A percentile compares a stretch with the other conserved stretches of the same genome.
These are phyloP conservation scores for Papio anubis DNA, from an alignment of 2,113 vertebrate species.

Conservation along the genomic window DNA sequence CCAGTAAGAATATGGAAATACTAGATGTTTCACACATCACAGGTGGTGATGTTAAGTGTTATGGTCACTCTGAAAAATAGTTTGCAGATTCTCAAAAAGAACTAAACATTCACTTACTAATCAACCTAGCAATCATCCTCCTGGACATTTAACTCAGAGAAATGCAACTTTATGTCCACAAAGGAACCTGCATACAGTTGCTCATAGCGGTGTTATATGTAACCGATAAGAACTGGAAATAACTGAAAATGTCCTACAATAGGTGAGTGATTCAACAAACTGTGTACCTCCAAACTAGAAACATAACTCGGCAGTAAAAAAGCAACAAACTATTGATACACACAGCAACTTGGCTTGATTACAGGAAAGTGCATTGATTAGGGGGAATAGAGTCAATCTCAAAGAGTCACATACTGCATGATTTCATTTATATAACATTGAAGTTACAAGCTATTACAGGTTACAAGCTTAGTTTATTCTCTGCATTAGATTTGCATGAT, in stretches of 20 bases:
- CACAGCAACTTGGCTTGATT: not conserved
- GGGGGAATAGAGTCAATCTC: not conserved
- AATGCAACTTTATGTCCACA: not conserved
- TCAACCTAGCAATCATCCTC: not conserved
- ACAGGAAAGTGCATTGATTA: rapidly evolving
- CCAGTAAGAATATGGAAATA: not conserved
- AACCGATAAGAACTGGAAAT: not conserved
- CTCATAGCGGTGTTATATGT: not conserved
- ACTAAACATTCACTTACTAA: not conserved
- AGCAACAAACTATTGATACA: not conserved
- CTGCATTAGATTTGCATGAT: not conserved
- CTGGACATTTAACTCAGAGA: not conserved
- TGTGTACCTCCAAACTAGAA: not conserved
- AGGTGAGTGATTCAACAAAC: not conserved
- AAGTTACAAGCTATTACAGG: not conserved
- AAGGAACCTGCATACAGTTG: not conserved
- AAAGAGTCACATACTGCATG: not conserved
- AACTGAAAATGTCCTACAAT: not conserved
- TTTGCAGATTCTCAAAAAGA: not conserved
- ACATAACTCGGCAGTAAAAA: not conserved
- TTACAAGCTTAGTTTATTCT: not conserved
- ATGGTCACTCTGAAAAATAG: not conserved
- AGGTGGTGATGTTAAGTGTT: not conserved
- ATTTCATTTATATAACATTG: not conserved
- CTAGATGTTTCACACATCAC: not conserved